These are phyloP conservation scores for Lophotriccus pileatus DNA, from an alignment of 2,797 vertebrate species.

Conservation along the genomic window DNA sequence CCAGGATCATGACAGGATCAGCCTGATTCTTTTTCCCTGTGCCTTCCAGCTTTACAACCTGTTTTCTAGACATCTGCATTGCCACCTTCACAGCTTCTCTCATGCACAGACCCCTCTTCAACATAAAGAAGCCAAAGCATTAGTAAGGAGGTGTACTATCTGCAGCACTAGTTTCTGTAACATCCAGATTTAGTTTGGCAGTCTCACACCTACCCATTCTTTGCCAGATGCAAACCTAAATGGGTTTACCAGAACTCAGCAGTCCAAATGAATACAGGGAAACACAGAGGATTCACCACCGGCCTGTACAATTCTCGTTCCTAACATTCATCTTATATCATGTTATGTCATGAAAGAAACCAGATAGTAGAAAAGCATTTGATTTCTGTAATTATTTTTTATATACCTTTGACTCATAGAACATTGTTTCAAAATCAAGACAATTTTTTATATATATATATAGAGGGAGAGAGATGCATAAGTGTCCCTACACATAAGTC, in stretches of 20 bases:
- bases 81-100: background rate
- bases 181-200: background rate
- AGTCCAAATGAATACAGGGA: background rate
- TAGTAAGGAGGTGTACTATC: background rate
- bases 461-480: background rate
- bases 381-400: background rate
- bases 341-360: background rate
- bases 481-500: background rate
- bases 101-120: background rate
- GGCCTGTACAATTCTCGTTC: rapidly evolving
- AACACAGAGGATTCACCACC: background rate
- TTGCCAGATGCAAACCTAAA: background rate
- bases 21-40: background rate
- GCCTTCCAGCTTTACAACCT: background rate
- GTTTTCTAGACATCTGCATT: background rate
- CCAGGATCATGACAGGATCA: background rate
- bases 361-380: background rate
- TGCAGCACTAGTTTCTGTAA: background rate
- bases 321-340: background rate
- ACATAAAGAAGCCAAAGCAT: background rate
- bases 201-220: background rate
- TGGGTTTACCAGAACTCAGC: background rate
- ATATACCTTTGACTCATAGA: background rate
- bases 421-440: background rate
- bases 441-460: background rate